Evolutionary conservation across 2,888 invertebrate species (phyloP).

Genomic region (Pinctada fucata): DNA sequence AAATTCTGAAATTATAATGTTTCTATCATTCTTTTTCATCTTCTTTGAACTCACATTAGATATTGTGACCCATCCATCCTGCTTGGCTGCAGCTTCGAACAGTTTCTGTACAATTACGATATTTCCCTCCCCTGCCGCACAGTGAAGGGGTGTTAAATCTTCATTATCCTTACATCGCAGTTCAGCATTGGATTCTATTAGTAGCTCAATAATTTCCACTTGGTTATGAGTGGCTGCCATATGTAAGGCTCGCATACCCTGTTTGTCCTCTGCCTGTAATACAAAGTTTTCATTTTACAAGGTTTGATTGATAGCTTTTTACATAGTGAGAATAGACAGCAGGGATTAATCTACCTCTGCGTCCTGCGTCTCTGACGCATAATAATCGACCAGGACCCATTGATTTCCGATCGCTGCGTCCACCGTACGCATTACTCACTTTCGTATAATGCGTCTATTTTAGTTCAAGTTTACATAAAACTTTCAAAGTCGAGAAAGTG

Average conservation of each 20-base stretch:
- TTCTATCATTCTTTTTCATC: too few species aligned
- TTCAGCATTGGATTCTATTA: slow-evolving; percentile 83
- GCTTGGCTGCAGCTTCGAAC: slow-evolving; percentile 82
- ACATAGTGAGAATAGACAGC: too few species aligned
- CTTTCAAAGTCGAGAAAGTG: too few species aligned
- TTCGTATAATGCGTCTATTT: too few species aligned
- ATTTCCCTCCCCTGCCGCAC: slow-evolving; percentile 85
- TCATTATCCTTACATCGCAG: slow-evolving; percentile 72
- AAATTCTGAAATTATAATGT: too few species aligned
- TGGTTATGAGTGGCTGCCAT: slow-evolving; percentile 77
- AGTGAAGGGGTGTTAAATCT: slow-evolving; percentile 86
- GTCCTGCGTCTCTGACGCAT: too few species aligned
- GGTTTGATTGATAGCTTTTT: too few species aligned
- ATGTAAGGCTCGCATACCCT: slow-evolving; percentile 84
- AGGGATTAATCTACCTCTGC: too few species aligned
- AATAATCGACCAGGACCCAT: too few species aligned
- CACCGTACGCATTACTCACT: too few species aligned
- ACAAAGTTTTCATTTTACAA: neutral
- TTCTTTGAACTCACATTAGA: slow-evolving; percentile 59
- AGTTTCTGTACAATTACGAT: slow-evolving; percentile 80
- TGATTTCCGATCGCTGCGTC: too few species aligned
- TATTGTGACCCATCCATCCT: slow-evolving; percentile 79
- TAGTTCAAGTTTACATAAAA: too few species aligned
- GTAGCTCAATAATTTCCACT: slow-evolving; percentile 65
- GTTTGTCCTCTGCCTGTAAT: slow-evolving; percentile 82